These are phyloP conservation scores for Aldabrachelys gigantea DNA, from an alignment of 2,113 vertebrate genomes.

Conservation along the genomic window DNA sequence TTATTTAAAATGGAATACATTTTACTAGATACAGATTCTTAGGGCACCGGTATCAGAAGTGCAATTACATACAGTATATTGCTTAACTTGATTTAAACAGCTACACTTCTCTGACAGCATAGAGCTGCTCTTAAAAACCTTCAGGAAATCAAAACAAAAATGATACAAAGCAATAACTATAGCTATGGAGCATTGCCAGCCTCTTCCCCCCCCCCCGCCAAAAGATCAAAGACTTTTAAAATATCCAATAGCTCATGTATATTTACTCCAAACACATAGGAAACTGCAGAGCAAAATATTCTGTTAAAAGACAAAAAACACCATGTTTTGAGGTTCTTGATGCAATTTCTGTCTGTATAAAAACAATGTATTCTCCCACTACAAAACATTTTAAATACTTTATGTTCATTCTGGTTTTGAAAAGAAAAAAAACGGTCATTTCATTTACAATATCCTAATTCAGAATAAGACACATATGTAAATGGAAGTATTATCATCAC, in stretches of 20 bases:
- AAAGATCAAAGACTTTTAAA: slow-evolving; percentile 18
- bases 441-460: background rate
- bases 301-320: background rate
- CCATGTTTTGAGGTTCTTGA: background rate
- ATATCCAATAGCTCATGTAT: background rate
- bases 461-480: background rate
- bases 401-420: background rate
- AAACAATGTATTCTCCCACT: background rate
- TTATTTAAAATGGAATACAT: slow-evolving; percentile 67
- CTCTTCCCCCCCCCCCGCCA: background rate
- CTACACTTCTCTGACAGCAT: background rate
- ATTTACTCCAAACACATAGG: background rate
- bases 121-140: background rate
- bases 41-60: background rate
- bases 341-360: slow-evolving; percentile 22
- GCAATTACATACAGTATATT: background rate
- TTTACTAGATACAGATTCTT: slow-evolving; percentile 39
- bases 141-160: slow-evolving; percentile 6
- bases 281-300: slow-evolving; percentile 23
- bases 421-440: background rate
- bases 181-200: background rate
- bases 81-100: slow-evolving; percentile 31
- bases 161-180: background rate
- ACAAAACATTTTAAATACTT: slow-evolving; percentile 5
- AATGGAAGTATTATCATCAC: background rate